Conservation (phyloP, 2,888 invertebrate genomes). For the Latrodectus hesperus region DNA sequence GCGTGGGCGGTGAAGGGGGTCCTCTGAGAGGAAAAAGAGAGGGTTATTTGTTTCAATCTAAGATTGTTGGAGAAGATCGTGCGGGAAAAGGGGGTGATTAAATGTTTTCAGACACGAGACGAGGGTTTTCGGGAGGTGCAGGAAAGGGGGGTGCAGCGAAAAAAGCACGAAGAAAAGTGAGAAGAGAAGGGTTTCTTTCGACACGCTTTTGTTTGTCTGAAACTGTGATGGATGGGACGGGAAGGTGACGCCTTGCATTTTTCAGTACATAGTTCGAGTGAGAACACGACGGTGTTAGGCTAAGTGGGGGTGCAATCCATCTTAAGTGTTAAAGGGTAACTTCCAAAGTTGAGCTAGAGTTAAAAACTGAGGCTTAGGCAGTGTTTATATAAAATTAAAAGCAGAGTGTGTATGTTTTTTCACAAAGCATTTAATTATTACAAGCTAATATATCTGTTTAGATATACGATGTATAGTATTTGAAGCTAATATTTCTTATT, state of each 20-base stretch:
- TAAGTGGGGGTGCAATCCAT: background rate
- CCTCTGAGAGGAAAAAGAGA: background rate
- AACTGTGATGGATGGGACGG: slow-evolving; percentile 40
- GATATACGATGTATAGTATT: no score
- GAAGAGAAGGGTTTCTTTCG: slow-evolving; percentile 13
- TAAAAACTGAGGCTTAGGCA: background rate
- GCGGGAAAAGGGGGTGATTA: slow-evolving; percentile 28
- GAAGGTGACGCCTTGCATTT: slow-evolving; percentile 29
- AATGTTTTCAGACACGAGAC: slow-evolving; percentile 21
- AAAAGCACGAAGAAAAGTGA: background rate
- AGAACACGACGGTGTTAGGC: background rate
- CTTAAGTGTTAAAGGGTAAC: background rate
- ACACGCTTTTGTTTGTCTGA: slow-evolving; percentile 45
- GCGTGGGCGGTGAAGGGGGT: background rate
- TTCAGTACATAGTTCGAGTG: slow-evolving; percentile 7
- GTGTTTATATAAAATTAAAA: slow-evolving; percentile 2
- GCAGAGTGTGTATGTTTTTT: background rate
- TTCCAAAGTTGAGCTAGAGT: background rate
- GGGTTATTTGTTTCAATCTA: slow-evolving; percentile 63
- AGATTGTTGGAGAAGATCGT: slow-evolving; percentile 26
- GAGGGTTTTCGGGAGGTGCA: background rate
- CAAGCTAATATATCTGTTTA: no score
- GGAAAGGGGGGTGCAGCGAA: background rate
- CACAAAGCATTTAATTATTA: no score
- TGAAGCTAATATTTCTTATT: no score